Base-by-base conservation (phyloP, 2,888 invertebrate genomes). In the Calliphora vomitoria region DNA sequence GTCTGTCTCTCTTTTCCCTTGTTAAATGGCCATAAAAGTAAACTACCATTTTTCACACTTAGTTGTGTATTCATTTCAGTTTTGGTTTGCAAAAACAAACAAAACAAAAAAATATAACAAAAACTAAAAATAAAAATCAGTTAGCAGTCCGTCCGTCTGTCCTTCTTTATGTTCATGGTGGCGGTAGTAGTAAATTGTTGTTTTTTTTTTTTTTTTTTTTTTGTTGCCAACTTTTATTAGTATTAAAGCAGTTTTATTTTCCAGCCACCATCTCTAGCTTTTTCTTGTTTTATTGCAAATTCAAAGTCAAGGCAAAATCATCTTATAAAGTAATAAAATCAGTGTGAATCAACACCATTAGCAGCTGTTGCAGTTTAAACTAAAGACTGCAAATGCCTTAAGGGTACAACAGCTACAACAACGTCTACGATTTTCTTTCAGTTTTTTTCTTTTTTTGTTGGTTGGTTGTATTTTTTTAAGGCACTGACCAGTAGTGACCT, bases 231-330 rank as follows among this genome's bases (percentile, higher is more conserved):
- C n/a, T 55, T 82, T 75, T 38, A 8, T 41, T 55, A 72, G 38
- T 25, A 50, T 44, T n/a, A 55, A 31, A 74, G 60, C 25, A 78
- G 53, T 35, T 74, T 47, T 50, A 35, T 35, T 35, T 35, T 35
- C 5, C 35, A 35, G 35, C 35, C 35, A 35, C 10, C 20, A 38
- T 31, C 11, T 13, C 44, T 25, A 20, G 50, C 44, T 55, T n/a
- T n/a, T 44, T 55, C 55, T 35, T 20, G 35, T 62, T 66, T 64
- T 38, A 60, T 35, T 82, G 82, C 82, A 85, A 44, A 76, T 87
- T 84, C 89, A 89, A 89, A 89, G 89, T 89, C 89, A 89, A 89
- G 89, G 89, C 89, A 47, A 89, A 75, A 85, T 86, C 88, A 83
- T 89, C 82, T 87, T 85, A 81, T 76, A 85, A 89, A 89, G 76